Percentiles rank a stretch among this genome's conserved stretches.
These are phyloP conservation scores for Perca schrenkii DNA, from an alignment of 2,113 vertebrate genomes.

Conservation along the genomic window DNA sequence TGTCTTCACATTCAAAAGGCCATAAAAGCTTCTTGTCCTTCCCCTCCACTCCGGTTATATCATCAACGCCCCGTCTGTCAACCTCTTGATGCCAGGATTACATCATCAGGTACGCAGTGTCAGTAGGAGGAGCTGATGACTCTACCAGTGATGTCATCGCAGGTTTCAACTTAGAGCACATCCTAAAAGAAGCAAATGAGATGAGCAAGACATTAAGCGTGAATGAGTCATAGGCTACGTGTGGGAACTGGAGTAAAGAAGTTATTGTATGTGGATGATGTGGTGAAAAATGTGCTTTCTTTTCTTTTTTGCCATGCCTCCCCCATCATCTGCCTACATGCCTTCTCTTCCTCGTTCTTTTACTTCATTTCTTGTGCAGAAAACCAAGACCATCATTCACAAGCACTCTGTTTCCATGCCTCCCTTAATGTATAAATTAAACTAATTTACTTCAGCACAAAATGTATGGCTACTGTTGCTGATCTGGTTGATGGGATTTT, in stretches of 20 bases:
- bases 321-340: constrained; percentile 8
- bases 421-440: background rate
- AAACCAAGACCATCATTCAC: background rate
- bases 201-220: constrained; percentile 8
- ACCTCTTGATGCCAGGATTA: constrained; percentile 39
- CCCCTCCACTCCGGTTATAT: constrained; percentile 48
- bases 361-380: background rate
- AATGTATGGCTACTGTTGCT: constrained; percentile 4
- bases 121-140: constrained; percentile 29
- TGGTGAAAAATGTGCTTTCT: background rate
- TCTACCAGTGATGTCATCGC: constrained; percentile 3
- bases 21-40: constrained; percentile 29
- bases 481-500: constrained; percentile 17
- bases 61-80: constrained; percentile 37
- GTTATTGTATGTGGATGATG: constrained; percentile 15
- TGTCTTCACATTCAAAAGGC: constrained; percentile 16
- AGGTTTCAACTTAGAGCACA: constrained; percentile 19
- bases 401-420: background rate
- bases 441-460: constrained; percentile 18
- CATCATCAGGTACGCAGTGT: constrained; percentile 49
- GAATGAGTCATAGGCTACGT: constrained; percentile 45
- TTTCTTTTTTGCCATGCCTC: constrained; percentile 3
- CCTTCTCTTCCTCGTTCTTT: background rate
- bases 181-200: constrained; percentile 15
- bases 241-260: constrained; percentile 24